A percentile compares a stretch with the other conserved stretches of the same genome.
Conservation (phyloP, 2,113 vertebrate genomes). For the Ptilonorhynchus violaceus region DNA sequence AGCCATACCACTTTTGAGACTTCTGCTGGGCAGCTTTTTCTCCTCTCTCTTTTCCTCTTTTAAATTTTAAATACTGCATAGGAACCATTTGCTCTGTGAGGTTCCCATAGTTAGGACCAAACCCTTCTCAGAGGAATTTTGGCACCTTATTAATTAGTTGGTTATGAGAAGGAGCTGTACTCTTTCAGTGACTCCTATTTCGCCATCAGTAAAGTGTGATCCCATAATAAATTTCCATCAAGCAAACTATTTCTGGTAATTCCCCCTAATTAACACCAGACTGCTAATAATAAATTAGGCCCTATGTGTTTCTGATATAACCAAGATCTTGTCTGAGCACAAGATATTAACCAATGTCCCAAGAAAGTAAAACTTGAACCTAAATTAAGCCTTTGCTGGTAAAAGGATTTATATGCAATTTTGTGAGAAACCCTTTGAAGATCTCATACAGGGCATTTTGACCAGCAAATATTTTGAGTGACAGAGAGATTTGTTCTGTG, state of each 20-base stretch:
- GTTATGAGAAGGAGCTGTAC: conserved; percentile 78
- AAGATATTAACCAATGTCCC: conserved; percentile 64
- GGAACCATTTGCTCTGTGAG: conserved; percentile 65
- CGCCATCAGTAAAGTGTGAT: conserved; percentile 78
- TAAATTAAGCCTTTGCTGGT: conserved; percentile 75
- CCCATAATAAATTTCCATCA: conserved; percentile 80
- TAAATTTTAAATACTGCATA: conserved; percentile 73
- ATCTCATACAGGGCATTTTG: conserved; percentile 64
- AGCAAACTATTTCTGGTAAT: conserved; percentile 83
- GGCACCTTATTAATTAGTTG: conserved; percentile 81
- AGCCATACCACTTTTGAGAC: conserved; percentile 20
- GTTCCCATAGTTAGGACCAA: conserved; percentile 73
- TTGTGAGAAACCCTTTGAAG: conserved; percentile 74
- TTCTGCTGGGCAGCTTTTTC: conserved; percentile 47
- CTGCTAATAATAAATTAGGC: conserved; percentile 79
- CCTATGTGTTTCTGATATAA: conserved; percentile 82
- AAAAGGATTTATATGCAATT: conserved; percentile 71
- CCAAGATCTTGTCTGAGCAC: conserved; percentile 79
- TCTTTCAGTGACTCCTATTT: conserved; percentile 80
- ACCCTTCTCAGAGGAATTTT: conserved; percentile 76
- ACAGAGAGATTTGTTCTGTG: conserved; percentile 69
- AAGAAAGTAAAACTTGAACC: conserved; percentile 69
- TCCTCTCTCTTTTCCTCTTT: conserved; percentile 66
- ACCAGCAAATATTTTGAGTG: conserved; percentile 65
- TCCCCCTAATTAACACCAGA: conserved; percentile 83